Evolutionary conservation across 2,113 vertebrate species (phyloP), one percentile per base, ranked within the genome.

Genomic region (Aythya baeri): DNA sequence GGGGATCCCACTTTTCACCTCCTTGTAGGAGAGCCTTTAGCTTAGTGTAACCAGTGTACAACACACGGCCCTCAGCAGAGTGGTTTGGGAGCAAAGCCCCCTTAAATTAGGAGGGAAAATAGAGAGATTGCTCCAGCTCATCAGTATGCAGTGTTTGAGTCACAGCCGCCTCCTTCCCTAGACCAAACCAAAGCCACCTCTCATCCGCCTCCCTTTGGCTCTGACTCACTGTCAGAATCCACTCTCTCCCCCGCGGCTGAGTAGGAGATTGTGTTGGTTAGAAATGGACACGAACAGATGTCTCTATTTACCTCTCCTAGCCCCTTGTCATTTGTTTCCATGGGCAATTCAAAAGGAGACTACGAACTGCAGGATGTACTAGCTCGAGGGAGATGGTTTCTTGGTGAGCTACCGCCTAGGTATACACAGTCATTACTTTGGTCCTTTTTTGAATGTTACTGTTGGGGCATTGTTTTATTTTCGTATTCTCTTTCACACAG

Each of bases 271-370:
- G 90, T 95, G 91, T 91, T 83, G 55, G 59, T 90, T 77, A 66
- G 88, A 92, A 88, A 92, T 83, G 93, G 95, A 72, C 79, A 65
- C 12, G 59, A 91, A 59, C 97, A 97, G 94, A 96, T 96, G 95
- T 83, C 90, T 94, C 85, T 91, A 43, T 88, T 93, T 94, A 72
- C 92, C 58, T 94, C 50, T 50, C 26, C 94, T 92, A 38, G 94
- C 89, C 59, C 72, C 83, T 34, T 44, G n/a, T 91, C 18, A 10
- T 92, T 95, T 94, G 78, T 72, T 94, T 88, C 26, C 22, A 0
- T 31, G 89, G 85, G 65, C 90, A 94, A n/a, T 6, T 68, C 36
- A 52, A 73, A 75, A 54, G 38, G 17, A 44, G 55, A 79, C 5
- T 55, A 36, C 38, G 49, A 57, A 65, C 59, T 17, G 10, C 80